Percentiles rank a stretch among this genome's conserved stretches.
phyloP scores from a whole-genome alignment of 2,113 vertebrate species.

The Aptenodytes patagonicus region DNA sequence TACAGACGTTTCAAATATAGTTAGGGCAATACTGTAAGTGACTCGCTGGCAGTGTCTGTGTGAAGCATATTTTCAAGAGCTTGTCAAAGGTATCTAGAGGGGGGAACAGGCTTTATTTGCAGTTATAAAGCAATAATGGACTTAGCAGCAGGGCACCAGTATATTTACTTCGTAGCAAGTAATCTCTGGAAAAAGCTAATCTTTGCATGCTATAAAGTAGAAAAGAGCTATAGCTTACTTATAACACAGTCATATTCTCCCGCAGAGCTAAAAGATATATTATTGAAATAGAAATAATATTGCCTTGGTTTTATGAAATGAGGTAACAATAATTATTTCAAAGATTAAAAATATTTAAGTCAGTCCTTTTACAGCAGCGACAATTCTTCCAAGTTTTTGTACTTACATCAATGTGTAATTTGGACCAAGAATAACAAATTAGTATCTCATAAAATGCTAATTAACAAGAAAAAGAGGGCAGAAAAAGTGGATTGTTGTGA shows the following conservation, averaged over 20 bases:
- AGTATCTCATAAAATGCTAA: background rate
- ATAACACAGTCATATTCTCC: background rate
- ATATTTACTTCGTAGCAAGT: background rate
- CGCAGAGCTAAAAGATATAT: background rate
- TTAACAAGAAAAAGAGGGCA: background rate
- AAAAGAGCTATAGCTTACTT: background rate
- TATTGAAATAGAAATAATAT: background rate
- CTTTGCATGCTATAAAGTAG: background rate
- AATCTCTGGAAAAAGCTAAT: slow-evolving; percentile 8
- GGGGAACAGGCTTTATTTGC: background rate
- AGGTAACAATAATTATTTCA: background rate
- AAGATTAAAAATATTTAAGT: background rate
- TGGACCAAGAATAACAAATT: background rate
- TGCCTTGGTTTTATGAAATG: background rate
- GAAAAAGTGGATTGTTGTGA: background rate
- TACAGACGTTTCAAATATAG: background rate
- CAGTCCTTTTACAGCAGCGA: background rate
- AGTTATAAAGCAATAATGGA: background rate
- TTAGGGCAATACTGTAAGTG: background rate
- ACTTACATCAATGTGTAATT: background rate
- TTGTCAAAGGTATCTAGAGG: background rate
- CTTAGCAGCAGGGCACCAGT: background rate
- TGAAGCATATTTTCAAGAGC: background rate
- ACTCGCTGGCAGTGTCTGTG: background rate
- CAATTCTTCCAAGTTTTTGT: background rate